Evolutionary conservation across 1,140 invertebrate genomes (phyloP), one percentile per base, ranked within the genome.

Genomic region (Forficula auricularia): DNA sequence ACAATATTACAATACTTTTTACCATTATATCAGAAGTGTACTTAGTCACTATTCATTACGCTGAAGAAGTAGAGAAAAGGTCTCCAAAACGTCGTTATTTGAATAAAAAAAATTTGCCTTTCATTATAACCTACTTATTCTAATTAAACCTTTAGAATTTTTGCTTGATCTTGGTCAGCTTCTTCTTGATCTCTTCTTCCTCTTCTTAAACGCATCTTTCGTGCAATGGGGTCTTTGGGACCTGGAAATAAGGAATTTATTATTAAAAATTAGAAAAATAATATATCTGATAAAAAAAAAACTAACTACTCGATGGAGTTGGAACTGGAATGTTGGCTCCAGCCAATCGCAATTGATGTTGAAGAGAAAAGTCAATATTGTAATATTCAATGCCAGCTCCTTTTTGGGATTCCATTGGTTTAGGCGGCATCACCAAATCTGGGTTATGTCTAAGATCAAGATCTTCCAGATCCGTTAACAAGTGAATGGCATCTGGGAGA

Each of bases 281-380:
- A 38, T 20, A n/a, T 19, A 10, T 32, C 15, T 35, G 9, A 45
- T n/a, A 10, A 16, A 20, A 33, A 38, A 33, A 27, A 41, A 44
- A 64, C 65, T 59, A 58, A 78, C 77, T 71, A 40, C 69, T 69
- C 6, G 72, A 64, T 37, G 78, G 73, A 40, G 70, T 64, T 18
- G 82, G 75, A 27, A 75, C 71, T 13, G 83, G 75, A 16, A 87
- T 75, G 40, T 78, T 78, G 9, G 91, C 91, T 1, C 92, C 94
- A 38, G 92, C 94, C 43, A 96, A 60, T 45, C 88, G 67, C 18
- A 98, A 58, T 56, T 98, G 92, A 57, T 86, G 86, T 67, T 91
- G 87, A 18, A 99, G 67, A 0, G 91, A 96, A 67, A 98, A 99
- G 63, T 99, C 95, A 42, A 99, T 95, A 53, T 98, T 98, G 61